Percentiles rank a stretch among this genome's conserved stretches.
phyloP scores from a whole-genome alignment of 2,888 invertebrate genomes.

The Patella caerulea region DNA sequence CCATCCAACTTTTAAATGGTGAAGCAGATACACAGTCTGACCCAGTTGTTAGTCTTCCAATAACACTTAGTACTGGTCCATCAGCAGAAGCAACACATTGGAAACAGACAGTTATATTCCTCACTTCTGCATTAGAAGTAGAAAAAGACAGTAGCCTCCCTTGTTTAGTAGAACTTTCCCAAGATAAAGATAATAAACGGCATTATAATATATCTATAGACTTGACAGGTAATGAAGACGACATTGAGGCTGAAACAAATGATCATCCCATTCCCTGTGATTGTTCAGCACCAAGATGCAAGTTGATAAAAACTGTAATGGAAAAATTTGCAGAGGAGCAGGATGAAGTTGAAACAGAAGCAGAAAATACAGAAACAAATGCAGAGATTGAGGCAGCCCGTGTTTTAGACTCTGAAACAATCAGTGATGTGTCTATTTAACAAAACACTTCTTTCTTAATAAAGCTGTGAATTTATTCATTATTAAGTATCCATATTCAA shows the following conservation, averaged over 20 bases:
- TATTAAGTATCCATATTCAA: no score
- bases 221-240: slow-evolving; percentile 42
- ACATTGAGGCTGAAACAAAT: slow-evolving; percentile 37
- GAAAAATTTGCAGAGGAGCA: slow-evolving; percentile 62
- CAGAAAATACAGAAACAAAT: slow-evolving; percentile 47
- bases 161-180: slow-evolving; percentile 52
- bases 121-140: slow-evolving; percentile 81
- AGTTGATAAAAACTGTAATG: slow-evolving; percentile 56
- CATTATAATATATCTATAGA: slow-evolving; percentile 62
- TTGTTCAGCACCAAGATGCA: slow-evolving; percentile 56
- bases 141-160: slow-evolving; percentile 76
- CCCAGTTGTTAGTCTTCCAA: slow-evolving; percentile 59
- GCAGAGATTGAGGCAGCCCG: slow-evolving; percentile 45
- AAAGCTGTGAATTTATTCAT: not conserved
- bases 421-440: not conserved
- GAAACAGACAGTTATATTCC: slow-evolving; percentile 93
- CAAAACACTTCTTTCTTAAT: not conserved
- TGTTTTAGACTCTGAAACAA: slow-evolving; percentile 29
- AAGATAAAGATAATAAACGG: slow-evolving; percentile 52
- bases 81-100: slow-evolving; percentile 85
- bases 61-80: slow-evolving; percentile 86
- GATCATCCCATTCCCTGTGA: slow-evolving; percentile 62
- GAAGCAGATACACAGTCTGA: not conserved
- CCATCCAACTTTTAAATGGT: not conserved
- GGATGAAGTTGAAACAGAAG: slow-evolving; percentile 53